Conservation (phyloP, 2,113 vertebrate genomes). For the Oriolus oriolus region DNA sequence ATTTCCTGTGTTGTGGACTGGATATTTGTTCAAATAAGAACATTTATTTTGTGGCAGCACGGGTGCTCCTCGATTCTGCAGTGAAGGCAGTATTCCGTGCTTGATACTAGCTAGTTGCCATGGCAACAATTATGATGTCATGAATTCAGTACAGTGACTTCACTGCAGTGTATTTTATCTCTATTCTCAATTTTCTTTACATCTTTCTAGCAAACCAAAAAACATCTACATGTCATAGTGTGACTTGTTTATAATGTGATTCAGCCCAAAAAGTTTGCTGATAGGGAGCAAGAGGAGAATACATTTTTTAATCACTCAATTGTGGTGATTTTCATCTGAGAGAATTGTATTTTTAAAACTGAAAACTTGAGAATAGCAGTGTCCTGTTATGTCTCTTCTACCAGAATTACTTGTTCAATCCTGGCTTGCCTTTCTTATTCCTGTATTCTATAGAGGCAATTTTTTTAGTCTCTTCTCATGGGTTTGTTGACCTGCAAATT, state of each 20-base stretch:
- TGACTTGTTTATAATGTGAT: not conserved
- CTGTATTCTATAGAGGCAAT: not conserved
- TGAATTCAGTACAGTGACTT: constrained; percentile 59
- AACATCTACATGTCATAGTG: not conserved
- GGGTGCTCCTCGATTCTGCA: constrained; percentile 36
- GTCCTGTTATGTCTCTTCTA: not conserved
- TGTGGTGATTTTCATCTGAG: not conserved
- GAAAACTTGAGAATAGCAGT: not conserved
- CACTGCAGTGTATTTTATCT: constrained; percentile 57
- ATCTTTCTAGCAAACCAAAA: not conserved
- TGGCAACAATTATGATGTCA: constrained; percentile 65
- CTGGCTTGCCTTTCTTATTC: not conserved
- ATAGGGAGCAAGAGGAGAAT: not conserved
- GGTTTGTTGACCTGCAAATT: not conserved
- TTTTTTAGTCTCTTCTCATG: not conserved
- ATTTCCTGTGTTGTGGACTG: constrained; percentile 4
- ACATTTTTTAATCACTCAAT: not conserved
- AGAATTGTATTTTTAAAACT: not conserved
- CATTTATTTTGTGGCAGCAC: constrained; percentile 37
- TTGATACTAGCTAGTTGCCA: constrained; percentile 35
- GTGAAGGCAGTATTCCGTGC: constrained; percentile 22
- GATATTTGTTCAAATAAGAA: constrained; percentile 29
- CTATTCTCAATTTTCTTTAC: not conserved
- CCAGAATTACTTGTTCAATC: not conserved
- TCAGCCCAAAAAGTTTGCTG: not conserved